phyloP scores from a whole-genome alignment of 2,888 invertebrate species.

The Lepidocyrtoides sp. region DNA sequence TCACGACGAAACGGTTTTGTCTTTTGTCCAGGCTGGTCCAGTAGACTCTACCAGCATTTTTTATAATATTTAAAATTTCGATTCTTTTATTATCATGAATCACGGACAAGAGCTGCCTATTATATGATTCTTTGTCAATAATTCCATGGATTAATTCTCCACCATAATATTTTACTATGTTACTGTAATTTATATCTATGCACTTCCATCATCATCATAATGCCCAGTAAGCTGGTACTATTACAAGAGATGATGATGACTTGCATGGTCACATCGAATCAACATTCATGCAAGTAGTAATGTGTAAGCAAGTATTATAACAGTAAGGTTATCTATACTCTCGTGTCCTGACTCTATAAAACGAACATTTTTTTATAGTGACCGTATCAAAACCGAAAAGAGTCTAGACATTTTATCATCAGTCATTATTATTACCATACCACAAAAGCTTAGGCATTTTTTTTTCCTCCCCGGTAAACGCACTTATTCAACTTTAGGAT shows the following conservation, averaged over 20 bases:
- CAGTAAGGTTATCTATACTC: neutral
- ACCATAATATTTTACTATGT: neutral
- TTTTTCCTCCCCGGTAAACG: neutral
- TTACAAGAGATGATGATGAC: neutral
- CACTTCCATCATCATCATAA: neutral
- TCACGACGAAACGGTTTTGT: constrained; percentile 24
- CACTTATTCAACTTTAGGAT: neutral
- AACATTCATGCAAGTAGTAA: neutral
- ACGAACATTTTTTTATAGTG: neutral
- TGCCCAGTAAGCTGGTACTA: neutral
- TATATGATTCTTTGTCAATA: neutral
- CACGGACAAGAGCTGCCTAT: constrained; percentile 16
- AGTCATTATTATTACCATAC: constrained; percentile 34
- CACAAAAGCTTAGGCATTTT: constrained; percentile 7
- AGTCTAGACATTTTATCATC: constrained; percentile 47
- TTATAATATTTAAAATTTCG: neutral
- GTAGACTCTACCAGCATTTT: no score
- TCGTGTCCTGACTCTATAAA: no score
- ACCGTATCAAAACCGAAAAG: constrained; percentile 39
- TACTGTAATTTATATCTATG: neutral
- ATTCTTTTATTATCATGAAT: constrained; percentile 19
- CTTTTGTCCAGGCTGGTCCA: no score
- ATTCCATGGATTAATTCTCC: neutral
- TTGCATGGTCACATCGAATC: constrained; percentile 26
- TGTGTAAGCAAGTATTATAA: neutral